A percentile compares a stretch with the other conserved stretches of the same genome.
These are phyloP conservation scores for Spinibarbus caldwelli DNA, from an alignment of 2,797 vertebrate genomes.

Conservation along the genomic window DNA sequence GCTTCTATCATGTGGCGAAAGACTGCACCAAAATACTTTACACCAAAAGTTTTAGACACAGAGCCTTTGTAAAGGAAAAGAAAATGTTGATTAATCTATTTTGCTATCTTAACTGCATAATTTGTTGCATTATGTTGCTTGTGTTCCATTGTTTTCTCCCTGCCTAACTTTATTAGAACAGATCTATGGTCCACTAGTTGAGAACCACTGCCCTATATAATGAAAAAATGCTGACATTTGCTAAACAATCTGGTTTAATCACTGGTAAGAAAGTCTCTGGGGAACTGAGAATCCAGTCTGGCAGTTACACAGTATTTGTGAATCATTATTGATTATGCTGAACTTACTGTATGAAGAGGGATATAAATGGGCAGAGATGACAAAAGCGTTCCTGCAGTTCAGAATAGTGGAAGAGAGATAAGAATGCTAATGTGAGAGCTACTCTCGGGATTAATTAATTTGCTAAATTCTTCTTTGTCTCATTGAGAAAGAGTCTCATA, in stretches of 20 bases:
- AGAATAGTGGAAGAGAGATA: neutral
- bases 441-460: slow-evolving; percentile 2
- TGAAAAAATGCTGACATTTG: slow-evolving; percentile 13
- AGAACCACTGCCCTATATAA: neutral
- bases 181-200: neutral
- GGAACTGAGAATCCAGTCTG: slow-evolving; percentile 7
- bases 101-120: neutral
- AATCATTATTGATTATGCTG: slow-evolving; percentile 10
- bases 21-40: neutral
- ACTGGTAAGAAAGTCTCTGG: neutral
- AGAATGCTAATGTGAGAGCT: neutral
- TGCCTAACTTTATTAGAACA: neutral
- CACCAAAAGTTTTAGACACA: neutral
- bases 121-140: neutral
- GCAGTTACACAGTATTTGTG: neutral
- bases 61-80: neutral
- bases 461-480: neutral
- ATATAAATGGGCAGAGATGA: neutral
- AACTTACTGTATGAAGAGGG: neutral
- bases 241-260: slow-evolving; percentile 1
- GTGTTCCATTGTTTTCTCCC: neutral
- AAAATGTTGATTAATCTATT: neutral
- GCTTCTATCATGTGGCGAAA: neutral
- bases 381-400: neutral
- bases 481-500: neutral